Evolutionary conservation across 1,140 invertebrate species (phyloP).

Genomic region (Chionoecetes opilio): DNA sequence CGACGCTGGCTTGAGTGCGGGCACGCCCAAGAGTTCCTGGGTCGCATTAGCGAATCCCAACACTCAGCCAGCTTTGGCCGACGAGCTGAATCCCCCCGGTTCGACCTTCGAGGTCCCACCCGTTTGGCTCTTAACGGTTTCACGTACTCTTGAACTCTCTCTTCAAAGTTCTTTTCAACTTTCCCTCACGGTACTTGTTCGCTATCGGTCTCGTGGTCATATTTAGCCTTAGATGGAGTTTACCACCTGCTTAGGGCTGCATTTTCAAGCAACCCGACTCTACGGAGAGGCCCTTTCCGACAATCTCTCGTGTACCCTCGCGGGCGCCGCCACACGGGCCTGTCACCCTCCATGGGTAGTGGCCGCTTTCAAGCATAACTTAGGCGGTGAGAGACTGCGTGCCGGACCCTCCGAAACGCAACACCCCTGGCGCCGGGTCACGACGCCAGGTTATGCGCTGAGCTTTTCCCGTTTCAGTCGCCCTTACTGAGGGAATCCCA

Average conservation of each 20-base stretch:
- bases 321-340: constrained; percentile 86
- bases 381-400: constrained; percentile 82
- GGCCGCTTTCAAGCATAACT: constrained; percentile 89
- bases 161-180: no score
- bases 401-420: constrained; percentile 87
- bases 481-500: constrained; percentile 93
- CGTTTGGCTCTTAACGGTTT: no score
- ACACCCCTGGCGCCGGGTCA: constrained; percentile 86
- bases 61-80: background rate
- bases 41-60: background rate
- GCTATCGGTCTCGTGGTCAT: constrained; percentile 92
- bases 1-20: background rate
- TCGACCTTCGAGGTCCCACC: background rate
- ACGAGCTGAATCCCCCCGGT: constrained; percentile 42
- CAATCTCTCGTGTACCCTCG: constrained; percentile 80
- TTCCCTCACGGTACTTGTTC: constrained; percentile 96
- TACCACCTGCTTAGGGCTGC: constrained; percentile 93
- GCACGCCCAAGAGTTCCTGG: background rate
- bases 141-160: background rate
- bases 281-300: constrained; percentile 85
- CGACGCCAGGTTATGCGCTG: constrained; percentile 87
- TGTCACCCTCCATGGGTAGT: constrained; percentile 89
- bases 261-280: constrained; percentile 94
- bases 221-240: constrained; percentile 95
- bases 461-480: constrained; percentile 92